Evolutionary conservation across 1,140 invertebrate genomes (phyloP), one percentile per base, ranked within the genome.

Genomic region (Lerema accius): DNA sequence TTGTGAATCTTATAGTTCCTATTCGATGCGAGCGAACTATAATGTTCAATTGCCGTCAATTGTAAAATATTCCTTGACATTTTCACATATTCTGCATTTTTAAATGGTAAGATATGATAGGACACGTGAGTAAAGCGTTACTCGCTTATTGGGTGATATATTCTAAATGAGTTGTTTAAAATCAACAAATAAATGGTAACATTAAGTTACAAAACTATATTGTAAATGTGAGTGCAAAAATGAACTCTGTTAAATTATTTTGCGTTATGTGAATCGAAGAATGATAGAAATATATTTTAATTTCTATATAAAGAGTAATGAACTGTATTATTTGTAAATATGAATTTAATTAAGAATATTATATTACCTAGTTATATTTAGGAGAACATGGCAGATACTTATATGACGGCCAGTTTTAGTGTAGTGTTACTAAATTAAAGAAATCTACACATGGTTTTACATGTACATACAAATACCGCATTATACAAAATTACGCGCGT

Each of bases 281-380:
- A 91, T 89, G 82, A 89, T 88, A 89, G 80, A 90, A 87, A 86
- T 88, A 90, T 89, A 90, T 90, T 89, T 87, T 90, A 86, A 89
- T 89, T 90, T 90, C 86, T 87, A 86, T 87, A 84, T 80, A 82
- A 81, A 86, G 80, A 87, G 73, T 85, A 89, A 89, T 87, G 80
- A 92, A 90, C 82, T 92, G 91, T 92, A 92, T 91, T 91, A 92
- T 92, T 92, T 92, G 91, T 92, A 92, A 79, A 92, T 92, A 92
- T 82, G 80, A 90, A 80, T 75, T 69, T 90, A 91, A 83, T 82
- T 92, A 91, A 91, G 91, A 81, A 91, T 92, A 92, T 91, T 91
- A 92, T 91, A 91, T 91, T 87, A 84, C 81, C 80, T 92, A 91
- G 91, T 87, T 90, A 78, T 90, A 89, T 88, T 83, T 86, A 89